phyloP scores from a whole-genome alignment of 2,113 vertebrate species.

The Elephas maximus region DNA sequence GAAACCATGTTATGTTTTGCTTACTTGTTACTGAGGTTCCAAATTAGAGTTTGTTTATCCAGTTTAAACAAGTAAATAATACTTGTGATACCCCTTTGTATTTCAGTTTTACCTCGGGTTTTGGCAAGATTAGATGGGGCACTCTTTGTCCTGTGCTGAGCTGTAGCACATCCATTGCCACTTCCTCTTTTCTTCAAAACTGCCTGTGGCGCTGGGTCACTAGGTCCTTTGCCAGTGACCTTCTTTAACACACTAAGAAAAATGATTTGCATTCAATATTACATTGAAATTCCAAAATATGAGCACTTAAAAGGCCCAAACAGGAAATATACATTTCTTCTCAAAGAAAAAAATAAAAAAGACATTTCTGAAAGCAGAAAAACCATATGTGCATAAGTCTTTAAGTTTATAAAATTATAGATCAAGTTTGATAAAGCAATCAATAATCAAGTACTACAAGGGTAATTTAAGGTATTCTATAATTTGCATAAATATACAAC shows the following conservation, averaged over 20 bases:
- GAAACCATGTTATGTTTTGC: constrained; percentile 43
- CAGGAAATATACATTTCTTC: constrained; percentile 1
- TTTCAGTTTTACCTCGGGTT: constrained; percentile 90
- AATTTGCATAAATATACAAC: not conserved
- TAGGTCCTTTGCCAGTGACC: constrained; percentile 85
- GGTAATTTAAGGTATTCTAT: not conserved
- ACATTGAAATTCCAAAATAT: constrained; percentile 59
- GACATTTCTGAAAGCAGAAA: constrained; percentile 41
- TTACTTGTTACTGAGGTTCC: constrained; percentile 33
- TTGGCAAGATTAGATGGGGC: constrained; percentile 86
- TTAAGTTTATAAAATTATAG: constrained; percentile 63
- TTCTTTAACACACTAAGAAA: constrained; percentile 91
- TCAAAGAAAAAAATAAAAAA: constrained; percentile 59
- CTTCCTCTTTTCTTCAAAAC: constrained; percentile 88
- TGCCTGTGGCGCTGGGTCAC: constrained; percentile 87
- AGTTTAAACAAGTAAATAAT: constrained; percentile 13
- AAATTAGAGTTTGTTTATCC: constrained; percentile 30
- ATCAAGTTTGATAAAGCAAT: constrained; percentile 55
- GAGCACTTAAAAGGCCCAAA: not conserved
- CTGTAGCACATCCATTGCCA: constrained; percentile 79
- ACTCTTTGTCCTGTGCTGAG: constrained; percentile 90
- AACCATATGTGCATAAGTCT: not conserved
- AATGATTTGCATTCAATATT: constrained; percentile 73
- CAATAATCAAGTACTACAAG: constrained; percentile 50
- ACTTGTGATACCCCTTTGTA: not conserved